A percentile compares a stretch with the other conserved stretches of the same genome.
Evolutionary conservation across 2,888 invertebrate genomes (phyloP).

Genomic region (Steinernema scapterisci): DNA sequence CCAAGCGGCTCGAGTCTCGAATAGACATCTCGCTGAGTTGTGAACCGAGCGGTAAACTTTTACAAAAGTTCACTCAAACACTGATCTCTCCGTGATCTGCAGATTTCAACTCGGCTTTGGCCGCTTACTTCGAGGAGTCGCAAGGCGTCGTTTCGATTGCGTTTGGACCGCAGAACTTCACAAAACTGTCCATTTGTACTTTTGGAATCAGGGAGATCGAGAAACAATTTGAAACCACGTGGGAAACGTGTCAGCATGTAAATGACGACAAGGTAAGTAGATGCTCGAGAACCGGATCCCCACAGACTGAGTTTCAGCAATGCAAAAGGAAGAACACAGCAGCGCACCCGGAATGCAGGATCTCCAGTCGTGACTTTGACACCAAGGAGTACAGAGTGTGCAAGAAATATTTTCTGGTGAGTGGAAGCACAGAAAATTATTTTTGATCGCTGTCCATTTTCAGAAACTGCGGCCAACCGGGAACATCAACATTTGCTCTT

Average conservation of each 20-base stretch:
- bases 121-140: background rate
- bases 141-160: background rate
- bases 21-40: slow-evolving; percentile 45
- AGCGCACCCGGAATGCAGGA: slow-evolving; percentile 7
- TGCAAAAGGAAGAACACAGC: background rate
- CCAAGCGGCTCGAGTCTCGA: slow-evolving; percentile 41
- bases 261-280: background rate
- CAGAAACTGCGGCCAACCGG: background rate
- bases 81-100: background rate
- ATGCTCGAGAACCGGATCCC: background rate
- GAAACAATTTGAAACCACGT: background rate
- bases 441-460: slow-evolving; percentile 34
- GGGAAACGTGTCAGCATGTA: background rate
- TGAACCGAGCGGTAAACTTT: slow-evolving; percentile 34
- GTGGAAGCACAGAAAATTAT: background rate
- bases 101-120: background rate
- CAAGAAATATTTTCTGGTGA: background rate
- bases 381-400: background rate
- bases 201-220: background rate
- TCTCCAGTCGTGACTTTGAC: background rate
- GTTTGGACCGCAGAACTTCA: background rate
- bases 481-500: slow-evolving; percentile 50
- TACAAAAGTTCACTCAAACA: too few relatives aligned
- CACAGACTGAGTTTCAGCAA: background rate
- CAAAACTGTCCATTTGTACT: background rate